These are phyloP conservation scores for Leucopsar rothschildi DNA, from an alignment of 2,113 vertebrate genomes.

Conservation along the genomic window DNA sequence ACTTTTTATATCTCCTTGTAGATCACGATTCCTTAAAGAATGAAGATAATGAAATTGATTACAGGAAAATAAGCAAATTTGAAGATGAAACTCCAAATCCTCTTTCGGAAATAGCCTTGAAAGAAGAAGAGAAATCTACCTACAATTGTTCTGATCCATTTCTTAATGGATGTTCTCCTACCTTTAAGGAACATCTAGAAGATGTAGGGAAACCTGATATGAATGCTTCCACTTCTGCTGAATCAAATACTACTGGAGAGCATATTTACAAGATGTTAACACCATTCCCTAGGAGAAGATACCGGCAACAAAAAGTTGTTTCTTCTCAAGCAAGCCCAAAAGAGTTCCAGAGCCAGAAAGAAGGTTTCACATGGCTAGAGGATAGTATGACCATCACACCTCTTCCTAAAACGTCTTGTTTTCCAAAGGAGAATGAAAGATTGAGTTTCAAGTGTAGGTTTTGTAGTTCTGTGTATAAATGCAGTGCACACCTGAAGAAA, in stretches of 20 bases:
- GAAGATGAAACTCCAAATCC: background rate
- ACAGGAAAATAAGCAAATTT: background rate
- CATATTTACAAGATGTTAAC: background rate
- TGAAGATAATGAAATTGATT: background rate
- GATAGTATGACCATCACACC: background rate
- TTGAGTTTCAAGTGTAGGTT: constrained; percentile 26
- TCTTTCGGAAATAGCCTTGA: background rate
- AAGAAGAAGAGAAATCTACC: background rate
- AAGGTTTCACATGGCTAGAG: background rate
- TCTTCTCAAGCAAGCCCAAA: background rate
- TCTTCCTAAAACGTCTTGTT: background rate
- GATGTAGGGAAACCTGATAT: background rate
- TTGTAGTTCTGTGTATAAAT: constrained; percentile 9
- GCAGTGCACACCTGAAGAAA: background rate
- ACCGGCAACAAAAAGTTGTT: background rate
- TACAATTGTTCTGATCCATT: background rate
- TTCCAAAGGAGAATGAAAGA: background rate
- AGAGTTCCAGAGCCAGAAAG: background rate
- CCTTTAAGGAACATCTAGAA: background rate
- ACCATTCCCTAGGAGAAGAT: background rate
- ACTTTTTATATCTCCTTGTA: background rate
- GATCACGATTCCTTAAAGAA: background rate
- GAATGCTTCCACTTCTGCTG: background rate
- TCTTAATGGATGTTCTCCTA: background rate
- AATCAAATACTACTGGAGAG: background rate